phyloP scores from a whole-genome alignment of 2,113 vertebrate species.

The Numenius arquata region DNA sequence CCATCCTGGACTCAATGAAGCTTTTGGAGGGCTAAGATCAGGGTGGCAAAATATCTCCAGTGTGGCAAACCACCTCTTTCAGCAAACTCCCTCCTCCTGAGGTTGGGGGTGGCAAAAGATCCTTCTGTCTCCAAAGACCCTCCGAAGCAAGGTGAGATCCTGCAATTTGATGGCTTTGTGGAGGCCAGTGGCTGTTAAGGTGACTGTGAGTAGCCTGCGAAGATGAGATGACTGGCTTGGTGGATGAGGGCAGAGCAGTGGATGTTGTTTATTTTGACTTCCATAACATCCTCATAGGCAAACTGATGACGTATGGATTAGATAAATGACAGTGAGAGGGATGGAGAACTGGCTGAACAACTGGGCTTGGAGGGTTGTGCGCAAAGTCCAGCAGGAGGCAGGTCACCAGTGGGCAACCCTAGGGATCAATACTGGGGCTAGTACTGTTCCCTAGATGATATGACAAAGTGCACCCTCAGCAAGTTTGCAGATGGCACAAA shows the following conservation, averaged over 20 bases:
- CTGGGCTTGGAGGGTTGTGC: background rate
- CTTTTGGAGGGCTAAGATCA: background rate
- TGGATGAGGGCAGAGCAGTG: background rate
- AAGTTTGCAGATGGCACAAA: background rate
- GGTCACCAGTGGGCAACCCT: background rate
- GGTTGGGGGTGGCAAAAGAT: background rate
- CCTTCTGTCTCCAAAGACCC: background rate
- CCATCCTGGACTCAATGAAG: background rate
- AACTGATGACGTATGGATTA: background rate
- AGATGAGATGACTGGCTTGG: background rate
- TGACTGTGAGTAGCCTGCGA: background rate
- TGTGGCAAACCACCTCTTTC: background rate
- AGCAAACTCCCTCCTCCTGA: background rate
- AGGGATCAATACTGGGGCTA: rapidly evolving
- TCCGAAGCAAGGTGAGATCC: background rate
- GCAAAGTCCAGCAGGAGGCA: background rate
- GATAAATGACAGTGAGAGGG: background rate
- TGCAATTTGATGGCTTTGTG: background rate
- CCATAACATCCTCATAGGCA: background rate
- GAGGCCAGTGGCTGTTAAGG: background rate
- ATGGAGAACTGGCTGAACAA: background rate
- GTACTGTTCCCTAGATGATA: background rate
- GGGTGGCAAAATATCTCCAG: background rate
- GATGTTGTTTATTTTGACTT: background rate
- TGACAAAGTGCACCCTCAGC: background rate